Conservation (phyloP, 92 coral and sea anemone genomes). For the Epizoanthus scotinus region DNA sequence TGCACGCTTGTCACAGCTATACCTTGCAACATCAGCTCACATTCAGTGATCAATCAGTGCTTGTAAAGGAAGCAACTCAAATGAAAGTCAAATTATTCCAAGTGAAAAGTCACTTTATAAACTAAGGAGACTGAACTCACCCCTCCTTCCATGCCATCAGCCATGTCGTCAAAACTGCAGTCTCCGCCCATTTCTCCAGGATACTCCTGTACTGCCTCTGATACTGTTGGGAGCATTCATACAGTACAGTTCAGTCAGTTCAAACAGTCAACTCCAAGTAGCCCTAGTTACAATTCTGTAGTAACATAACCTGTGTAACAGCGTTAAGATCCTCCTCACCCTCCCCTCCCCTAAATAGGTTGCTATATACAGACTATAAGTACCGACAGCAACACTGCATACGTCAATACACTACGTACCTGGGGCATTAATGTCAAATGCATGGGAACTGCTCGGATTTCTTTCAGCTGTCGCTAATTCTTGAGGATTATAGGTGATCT, state of each 20-base stretch:
- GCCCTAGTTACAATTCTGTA: background rate
- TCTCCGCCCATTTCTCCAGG: slow-evolving; percentile 70
- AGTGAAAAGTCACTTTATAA: too few species aligned
- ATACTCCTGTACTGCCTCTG: slow-evolving; percentile 55
- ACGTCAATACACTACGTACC: slow-evolving; percentile 40
- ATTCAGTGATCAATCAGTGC: background rate
- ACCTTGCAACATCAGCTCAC: too few species aligned
- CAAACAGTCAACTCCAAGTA: background rate
- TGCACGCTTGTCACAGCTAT: too few species aligned
- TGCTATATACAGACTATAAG: background rate
- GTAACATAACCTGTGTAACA: background rate
- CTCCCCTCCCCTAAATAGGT: too few species aligned
- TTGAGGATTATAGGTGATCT: slow-evolving; percentile 52
- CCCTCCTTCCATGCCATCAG: slow-evolving; percentile 66
- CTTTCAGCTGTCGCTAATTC: slow-evolving; percentile 48
- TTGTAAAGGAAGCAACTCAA: background rate
- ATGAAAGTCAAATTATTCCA: background rate
- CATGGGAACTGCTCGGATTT: slow-evolving; percentile 65
- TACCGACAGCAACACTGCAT: background rate
- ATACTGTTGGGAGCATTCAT: slow-evolving; percentile 33
- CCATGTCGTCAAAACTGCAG: slow-evolving; percentile 71
- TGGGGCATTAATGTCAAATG: slow-evolving; percentile 90
- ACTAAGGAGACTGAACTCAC: slow-evolving; percentile 29
- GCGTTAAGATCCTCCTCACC: too few species aligned
- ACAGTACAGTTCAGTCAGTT: too few species aligned